Base-by-base conservation (phyloP, 2,888 invertebrate genomes). In the Strigamia maritima region DNA sequence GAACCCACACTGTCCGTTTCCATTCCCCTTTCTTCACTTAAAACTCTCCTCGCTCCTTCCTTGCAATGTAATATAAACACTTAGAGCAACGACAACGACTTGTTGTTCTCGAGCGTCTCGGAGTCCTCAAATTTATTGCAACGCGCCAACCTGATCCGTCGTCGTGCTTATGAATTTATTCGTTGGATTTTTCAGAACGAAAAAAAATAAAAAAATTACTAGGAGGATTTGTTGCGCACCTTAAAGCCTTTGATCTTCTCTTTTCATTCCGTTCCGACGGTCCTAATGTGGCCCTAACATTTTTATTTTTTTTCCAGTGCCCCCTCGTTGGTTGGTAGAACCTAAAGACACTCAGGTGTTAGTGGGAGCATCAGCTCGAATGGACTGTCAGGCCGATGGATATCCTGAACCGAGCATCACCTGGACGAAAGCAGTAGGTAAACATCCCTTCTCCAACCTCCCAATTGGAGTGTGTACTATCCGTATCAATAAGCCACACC, bases 391-490 rank as follows among this genome's bases (percentile, higher is more conserved):
- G 89, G 94, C 95, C 86, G 95, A 95, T 88, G 95, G 96, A 84
- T 96, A 95, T 89, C 96, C 95, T 81, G 94, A 94, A 89, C 95
- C 95, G 82, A 92, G 93, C 85, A 94, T 96, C 76, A 94, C 94
- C 83, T 96, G 96, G 96, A 96, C 95, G 88, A 92, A 94, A 90
- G 95, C 95, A 86, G 94, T 94, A 89, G 95, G 95, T 95, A 89
- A 85, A 87, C 82, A 76, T 40, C 60, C 60, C 24, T 60, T 60
- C 24, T 24, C 24, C 60, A 19, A 60, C 60, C 60, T 60, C 60
- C 60, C 60, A 10, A 4, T 60, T 60, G 10, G n/a, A 22, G 16
- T 22, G 19, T 60, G 22, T 8, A 19, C n/a, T 19, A 24, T 60
- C 22, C n/a, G 60, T 22, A 8, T 22, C 24, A 22, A 60, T n/a